phyloP scores from a whole-genome alignment of 1,140 invertebrate genomes.

The Brachionus asplanchnoidis region DNA sequence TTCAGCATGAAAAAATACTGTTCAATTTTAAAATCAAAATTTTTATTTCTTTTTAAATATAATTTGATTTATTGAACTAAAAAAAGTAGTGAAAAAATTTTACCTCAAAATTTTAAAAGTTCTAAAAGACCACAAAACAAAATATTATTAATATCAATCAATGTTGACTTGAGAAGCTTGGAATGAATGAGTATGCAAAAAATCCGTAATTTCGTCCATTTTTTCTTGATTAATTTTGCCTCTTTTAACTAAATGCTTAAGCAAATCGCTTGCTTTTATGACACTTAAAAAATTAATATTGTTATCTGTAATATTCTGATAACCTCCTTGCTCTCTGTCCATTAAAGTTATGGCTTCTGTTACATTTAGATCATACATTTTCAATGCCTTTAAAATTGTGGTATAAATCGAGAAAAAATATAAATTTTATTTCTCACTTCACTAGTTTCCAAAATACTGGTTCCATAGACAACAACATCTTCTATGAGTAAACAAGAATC shows the following conservation, averaged over 20 bases:
- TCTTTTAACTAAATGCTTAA: neutral
- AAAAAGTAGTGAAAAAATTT: neutral
- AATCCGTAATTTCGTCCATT: slow-evolving; percentile 14
- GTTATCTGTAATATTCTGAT: slow-evolving; percentile 65
- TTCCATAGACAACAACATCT: slow-evolving; percentile 90
- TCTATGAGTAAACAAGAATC: slow-evolving; percentile 84
- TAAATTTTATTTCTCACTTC: slow-evolving; percentile 47
- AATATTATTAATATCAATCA: neutral
- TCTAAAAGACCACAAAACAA: neutral
- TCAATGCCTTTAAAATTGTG: slow-evolving; percentile 58
- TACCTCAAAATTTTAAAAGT: neutral
- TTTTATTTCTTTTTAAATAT: neutral
- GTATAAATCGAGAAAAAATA: neutral
- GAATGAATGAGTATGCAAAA: slow-evolving; percentile 7
- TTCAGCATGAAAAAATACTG: too few species aligned
- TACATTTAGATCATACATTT: slow-evolving; percentile 68
- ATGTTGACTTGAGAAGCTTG: neutral
- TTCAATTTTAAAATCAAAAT: neutral
- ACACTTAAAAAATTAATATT: slow-evolving; percentile 61
- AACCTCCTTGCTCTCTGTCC: slow-evolving; percentile 84
- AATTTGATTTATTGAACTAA: neutral
- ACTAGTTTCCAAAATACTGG: slow-evolving; percentile 84
- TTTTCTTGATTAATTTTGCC: neutral
- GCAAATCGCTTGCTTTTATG: slow-evolving; percentile 26
- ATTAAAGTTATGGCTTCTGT: slow-evolving; percentile 77